Conservation (phyloP, 2,888 invertebrate species). For the Oscheius sp. region DNA sequence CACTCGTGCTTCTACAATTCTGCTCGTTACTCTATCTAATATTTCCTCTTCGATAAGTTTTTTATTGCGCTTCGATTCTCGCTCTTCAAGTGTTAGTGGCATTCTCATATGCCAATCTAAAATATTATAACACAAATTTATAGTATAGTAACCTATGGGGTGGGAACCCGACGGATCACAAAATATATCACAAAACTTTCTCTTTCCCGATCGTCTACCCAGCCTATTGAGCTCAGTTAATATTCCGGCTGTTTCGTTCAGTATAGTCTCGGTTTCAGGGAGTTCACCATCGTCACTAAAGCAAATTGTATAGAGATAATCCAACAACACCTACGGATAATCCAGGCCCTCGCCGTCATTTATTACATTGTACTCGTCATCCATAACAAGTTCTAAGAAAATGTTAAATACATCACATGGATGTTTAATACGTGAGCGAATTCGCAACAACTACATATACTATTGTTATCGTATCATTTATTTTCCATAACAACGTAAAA, state of each 20-base stretch:
- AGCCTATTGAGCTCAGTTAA: conserved; percentile 28
- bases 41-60: conserved; percentile 39
- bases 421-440: not conserved
- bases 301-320: not conserved
- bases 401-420: no score
- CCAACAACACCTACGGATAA: conserved; percentile 46
- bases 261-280: not conserved
- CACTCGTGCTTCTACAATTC: conserved; percentile 28
- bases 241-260: not conserved
- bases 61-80: conserved; percentile 40
- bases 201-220: conserved; percentile 12
- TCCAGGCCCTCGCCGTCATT: conserved; percentile 38
- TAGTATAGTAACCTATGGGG: conserved; percentile 28
- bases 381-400: not conserved
- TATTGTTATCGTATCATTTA: not conserved
- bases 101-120: conserved; percentile 55
- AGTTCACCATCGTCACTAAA: conserved; percentile 14
- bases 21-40: conserved; percentile 27
- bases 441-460: not conserved
- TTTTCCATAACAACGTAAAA: conserved; percentile 27
- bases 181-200: conserved; percentile 28
- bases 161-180: conserved; percentile 25
- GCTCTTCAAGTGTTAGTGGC: conserved; percentile 32
- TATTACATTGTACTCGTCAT: conserved; percentile 51
- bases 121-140: not conserved